Evolutionary conservation across 2,113 vertebrate genomes (phyloP), one percentile per base, ranked within the genome.

Genomic region (Orthonyx spaldingii): DNA sequence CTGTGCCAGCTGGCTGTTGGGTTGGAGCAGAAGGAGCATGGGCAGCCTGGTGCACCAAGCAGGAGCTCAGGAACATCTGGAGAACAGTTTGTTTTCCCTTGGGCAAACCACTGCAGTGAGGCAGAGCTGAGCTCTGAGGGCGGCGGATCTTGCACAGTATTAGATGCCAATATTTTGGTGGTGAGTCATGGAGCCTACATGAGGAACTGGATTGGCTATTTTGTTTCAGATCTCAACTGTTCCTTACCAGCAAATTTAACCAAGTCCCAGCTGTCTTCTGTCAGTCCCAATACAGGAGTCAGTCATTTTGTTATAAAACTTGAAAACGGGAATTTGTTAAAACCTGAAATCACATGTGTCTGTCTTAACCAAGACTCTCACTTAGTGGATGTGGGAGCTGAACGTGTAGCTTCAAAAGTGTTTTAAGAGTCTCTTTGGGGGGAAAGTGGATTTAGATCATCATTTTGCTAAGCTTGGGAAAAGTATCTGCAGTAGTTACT

Each of bases 121-220:
- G 71, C 59, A 7, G 70, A 76, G 39, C 28, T 16, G 6, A 50
- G 72, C 33, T 90, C 83, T 17, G 85, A 10, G 87, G 50, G 79
- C 0, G 3, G 77, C 8, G 77, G 96, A 9, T 92, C 95, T 2
- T 72, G 96, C 16, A 75, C 37, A 6, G 77, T 79, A 0, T 68
- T 98, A 52, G 87, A 87, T 11, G 97, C 98, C 89, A 99, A 98
- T 80, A 93, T 98, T 39, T 96, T 99, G 84, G 98, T 98, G 37
- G 99, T 99, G 94, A 99, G 99, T 96, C 99, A 99, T 1, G 99
- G 99, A 3, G 99, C 98, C 15, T 99, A 98, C 96, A 99, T 99
- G 97, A 98, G 98, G 28, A 98, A 98, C 52, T 98, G 98, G 93
- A 80, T 98, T 35, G 96, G 86, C 82, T 99, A 99, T 97, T 98